Conservation (phyloP, 1,140 invertebrate species). For the Zaprionus capensis region DNA sequence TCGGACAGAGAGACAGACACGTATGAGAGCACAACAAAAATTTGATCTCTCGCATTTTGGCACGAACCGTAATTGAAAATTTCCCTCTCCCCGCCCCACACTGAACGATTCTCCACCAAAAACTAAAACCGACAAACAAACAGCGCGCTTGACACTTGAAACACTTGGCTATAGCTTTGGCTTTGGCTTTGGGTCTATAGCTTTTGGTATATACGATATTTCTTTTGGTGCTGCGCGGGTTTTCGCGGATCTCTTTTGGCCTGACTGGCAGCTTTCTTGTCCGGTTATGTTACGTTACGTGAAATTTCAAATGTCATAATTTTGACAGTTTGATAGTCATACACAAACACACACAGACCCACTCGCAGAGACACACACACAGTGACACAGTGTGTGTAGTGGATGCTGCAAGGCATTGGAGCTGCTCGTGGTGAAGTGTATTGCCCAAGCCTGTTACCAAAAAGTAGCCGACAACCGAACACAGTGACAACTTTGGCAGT, state of each 20-base stretch:
- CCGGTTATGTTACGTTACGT: conserved; percentile 69
- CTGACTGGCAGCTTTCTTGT: conserved; percentile 69
- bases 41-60: conserved; percentile 79
- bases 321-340: conserved; percentile 82
- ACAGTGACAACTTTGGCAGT: conserved; percentile 66
- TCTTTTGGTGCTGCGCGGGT: conserved; percentile 18
- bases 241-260: conserved; percentile 61
- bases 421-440: conserved; percentile 43
- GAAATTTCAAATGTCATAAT: conserved; percentile 83
- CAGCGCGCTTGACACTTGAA: conserved; percentile 68
- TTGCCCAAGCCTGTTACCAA: conserved; percentile 63
- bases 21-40: conserved; percentile 54
- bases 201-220: conserved; percentile 14
- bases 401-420: conserved; percentile 37
- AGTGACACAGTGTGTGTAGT: conserved; percentile 17
- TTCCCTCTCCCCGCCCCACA: conserved; percentile 25
- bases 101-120: conserved; percentile 16
- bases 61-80: conserved; percentile 82
- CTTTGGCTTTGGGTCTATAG: conserved; percentile 31
- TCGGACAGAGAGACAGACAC: conserved; percentile 43
- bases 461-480: conserved; percentile 51
- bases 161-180: conserved; percentile 61
- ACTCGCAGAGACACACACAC: conserved; percentile 20
- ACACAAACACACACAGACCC: conserved; percentile 42
- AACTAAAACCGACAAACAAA: conserved; percentile 53